Evolutionary conservation across 2,888 invertebrate genomes (phyloP).

Genomic region (Netelia fuscicornis): DNA sequence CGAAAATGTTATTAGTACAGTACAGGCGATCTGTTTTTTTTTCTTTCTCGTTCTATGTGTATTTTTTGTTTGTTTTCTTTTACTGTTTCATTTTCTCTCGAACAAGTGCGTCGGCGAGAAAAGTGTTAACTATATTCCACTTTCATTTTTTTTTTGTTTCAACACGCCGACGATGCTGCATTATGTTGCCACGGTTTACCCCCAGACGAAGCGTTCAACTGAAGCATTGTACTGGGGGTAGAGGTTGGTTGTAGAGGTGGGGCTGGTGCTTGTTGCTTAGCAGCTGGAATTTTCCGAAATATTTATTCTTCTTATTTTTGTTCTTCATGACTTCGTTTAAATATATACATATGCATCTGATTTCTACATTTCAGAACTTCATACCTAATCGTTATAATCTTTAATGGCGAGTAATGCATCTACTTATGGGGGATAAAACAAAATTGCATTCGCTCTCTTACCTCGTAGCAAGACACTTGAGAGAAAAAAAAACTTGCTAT

Average conservation of each 20-base stretch:
- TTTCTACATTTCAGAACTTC: conserved; percentile 19
- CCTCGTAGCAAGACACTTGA: conserved; percentile 32
- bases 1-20: conserved; percentile 44
- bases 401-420: conserved; percentile 23
- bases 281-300: conserved; percentile 81
- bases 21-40: conserved; percentile 21
- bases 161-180: conserved; percentile 79
- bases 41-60: background rate
- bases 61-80: background rate
- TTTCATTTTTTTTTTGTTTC: conserved; percentile 55
- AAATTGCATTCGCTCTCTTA: conserved; percentile 11
- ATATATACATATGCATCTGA: conserved; percentile 7
- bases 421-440: conserved; percentile 23
- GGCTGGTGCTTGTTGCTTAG: conserved; percentile 83
- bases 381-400: conserved; percentile 25
- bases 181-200: conserved; percentile 79
- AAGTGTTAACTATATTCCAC: conserved; percentile 59
- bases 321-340: conserved; percentile 30
- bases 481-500: conserved; percentile 8
- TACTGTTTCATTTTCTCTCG: conserved; percentile 31
- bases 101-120: conserved; percentile 43
- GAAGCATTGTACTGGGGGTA: conserved; percentile 79
- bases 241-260: conserved; percentile 81
- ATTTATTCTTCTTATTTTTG: conserved; percentile 66
- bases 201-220: conserved; percentile 78